These are phyloP conservation scores for Choreutis nemorana DNA, from an alignment of 2,888 invertebrate species.

Conservation along the genomic window DNA sequence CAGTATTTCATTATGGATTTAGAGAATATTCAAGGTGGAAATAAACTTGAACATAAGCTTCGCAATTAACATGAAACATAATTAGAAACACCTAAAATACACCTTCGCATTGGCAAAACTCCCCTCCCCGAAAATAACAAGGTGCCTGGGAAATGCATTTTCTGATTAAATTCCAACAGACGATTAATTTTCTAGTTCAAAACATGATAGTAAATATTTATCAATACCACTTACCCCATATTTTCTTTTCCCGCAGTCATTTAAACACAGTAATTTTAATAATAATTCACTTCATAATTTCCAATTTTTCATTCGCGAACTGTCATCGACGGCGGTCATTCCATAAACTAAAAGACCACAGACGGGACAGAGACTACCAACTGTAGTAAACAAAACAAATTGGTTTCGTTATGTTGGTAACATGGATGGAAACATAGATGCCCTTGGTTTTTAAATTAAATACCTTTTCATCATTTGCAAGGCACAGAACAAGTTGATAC, in stretches of 20 bases:
- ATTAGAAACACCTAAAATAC: slow-evolving; percentile 46
- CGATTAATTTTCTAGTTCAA: no score
- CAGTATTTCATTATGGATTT: no score
- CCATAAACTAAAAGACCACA: slow-evolving; percentile 25
- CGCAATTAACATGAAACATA: no score
- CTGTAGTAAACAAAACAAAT: background rate
- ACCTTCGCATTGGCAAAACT: slow-evolving; percentile 57
- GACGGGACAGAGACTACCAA: slow-evolving; percentile 4
- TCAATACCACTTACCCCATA: slow-evolving; percentile 73
- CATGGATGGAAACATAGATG: no score
- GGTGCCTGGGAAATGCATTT: slow-evolving; percentile 33
- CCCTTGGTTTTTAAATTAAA: no score
- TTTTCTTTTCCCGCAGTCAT: slow-evolving; percentile 85
- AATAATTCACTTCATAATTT: slow-evolving; percentile 46
- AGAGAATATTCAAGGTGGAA: no score
- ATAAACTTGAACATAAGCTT: no score
- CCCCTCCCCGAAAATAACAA: slow-evolving; percentile 62
- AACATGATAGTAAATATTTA: slow-evolving; percentile 11
- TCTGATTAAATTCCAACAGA: slow-evolving; percentile 11
- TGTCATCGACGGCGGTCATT: slow-evolving; percentile 34
- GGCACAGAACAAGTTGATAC: no score
- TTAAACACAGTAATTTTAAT: slow-evolving; percentile 58
- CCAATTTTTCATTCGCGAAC: slow-evolving; percentile 32
- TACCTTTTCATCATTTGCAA: no score
- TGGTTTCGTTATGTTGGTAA: background rate